Evolutionary conservation across 2,797 vertebrate species (phyloP), one percentile per base, ranked within the genome.

Genomic region (Ceryle rudis): DNA sequence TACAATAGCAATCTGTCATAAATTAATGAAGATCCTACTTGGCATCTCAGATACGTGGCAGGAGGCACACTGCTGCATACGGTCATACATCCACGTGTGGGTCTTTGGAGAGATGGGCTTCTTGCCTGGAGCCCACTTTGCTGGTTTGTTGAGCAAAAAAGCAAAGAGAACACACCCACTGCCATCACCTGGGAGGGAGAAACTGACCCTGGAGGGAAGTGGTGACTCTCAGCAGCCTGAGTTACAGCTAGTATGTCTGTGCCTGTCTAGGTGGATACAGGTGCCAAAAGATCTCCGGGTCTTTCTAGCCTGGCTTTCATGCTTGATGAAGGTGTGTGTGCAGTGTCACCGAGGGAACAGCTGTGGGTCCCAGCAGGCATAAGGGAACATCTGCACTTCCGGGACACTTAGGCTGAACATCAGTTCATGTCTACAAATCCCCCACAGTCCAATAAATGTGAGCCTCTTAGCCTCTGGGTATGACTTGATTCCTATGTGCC

Each of bases 371-470:
- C 41, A 67, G 9, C 5, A 37, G 28, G 28, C 9, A 31, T 8
- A 11, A 35, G 37, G 11, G 25, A 29, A 60, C 2, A 5, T 33
- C 46, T 51, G 33, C 58, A 47, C 21, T 26, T 58, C 37, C 41
- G 31, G 22, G 21, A 1, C 26, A 14, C 15, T 29, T 10, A 4
- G 19, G 13, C 1, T 60, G 44, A 57, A 25, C 26, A 39, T 52
- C n/a, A 42, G 6, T 4, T 37, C 6, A 8, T 9, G 33, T 55
- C 58, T 72, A 14, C 55, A 54, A 14, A 60, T 22, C 6, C 22
- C 12, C 62, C 2, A 0, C 0, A n/a, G 72, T 19, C 6, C 15
- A 31, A 11, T 6, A 14, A 14, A 2, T 8, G 3, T 12, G 29
- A 83, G 19, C 22, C 18, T 57, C 33, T 52, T 23, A 37, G n/a